Conservation (phyloP, 1,140 invertebrate species). For the Lordiphosa stackelbergi region DNA sequence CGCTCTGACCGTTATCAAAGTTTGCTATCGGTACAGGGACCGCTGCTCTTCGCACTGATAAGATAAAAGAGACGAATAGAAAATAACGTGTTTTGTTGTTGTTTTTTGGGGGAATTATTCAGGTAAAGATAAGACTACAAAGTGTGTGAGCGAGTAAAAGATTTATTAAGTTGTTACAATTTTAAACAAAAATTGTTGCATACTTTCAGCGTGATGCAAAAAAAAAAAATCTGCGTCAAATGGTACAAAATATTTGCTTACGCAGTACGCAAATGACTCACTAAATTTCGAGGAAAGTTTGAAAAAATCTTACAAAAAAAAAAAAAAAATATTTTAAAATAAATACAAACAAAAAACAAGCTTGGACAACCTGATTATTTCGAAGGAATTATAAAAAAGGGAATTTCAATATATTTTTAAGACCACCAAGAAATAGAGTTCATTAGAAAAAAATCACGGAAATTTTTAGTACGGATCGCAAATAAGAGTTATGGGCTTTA, state of each 20-base stretch:
- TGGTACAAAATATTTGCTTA: slow-evolving; percentile 37
- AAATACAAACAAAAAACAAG: too few species aligned
- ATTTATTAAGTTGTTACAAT: neutral
- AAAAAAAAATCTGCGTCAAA: neutral
- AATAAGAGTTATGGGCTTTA: too few species aligned
- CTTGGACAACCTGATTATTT: too few species aligned
- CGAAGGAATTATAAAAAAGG: too few species aligned
- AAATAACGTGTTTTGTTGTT: slow-evolving; percentile 7
- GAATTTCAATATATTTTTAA: too few species aligned
- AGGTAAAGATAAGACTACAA: slow-evolving; percentile 7
- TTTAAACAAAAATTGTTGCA: neutral
- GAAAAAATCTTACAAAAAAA: too few species aligned
- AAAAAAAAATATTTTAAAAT: too few species aligned
- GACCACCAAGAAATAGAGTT: too few species aligned
- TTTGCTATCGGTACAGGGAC: slow-evolving; percentile 22
- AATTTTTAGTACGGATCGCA: too few species aligned
- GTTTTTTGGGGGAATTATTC: slow-evolving; percentile 8
- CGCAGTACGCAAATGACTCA: slow-evolving; percentile 29
- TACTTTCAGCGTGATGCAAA: slow-evolving; percentile 5
- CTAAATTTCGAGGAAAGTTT: slow-evolving; percentile 12
- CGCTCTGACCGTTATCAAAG: slow-evolving; percentile 27
- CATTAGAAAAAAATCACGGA: too few species aligned
- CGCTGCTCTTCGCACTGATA: slow-evolving; percentile 16
- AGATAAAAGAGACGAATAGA: slow-evolving; percentile 27
- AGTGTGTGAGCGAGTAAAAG: neutral